These are phyloP conservation scores for Hepsetus odoe DNA, from an alignment of 2,113 vertebrate species.

Conservation along the genomic window DNA sequence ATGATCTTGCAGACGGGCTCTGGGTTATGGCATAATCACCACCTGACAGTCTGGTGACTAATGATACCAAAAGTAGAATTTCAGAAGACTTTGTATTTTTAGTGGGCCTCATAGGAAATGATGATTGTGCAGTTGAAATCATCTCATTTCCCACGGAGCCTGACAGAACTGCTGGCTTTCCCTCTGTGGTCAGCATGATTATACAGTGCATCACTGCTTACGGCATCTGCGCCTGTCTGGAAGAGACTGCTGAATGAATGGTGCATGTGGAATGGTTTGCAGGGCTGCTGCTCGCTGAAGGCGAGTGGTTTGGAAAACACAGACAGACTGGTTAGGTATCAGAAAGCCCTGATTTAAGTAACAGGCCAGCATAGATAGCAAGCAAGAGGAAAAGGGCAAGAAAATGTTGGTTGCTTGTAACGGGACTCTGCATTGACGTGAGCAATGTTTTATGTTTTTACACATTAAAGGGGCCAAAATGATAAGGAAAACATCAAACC, in stretches of 20 bases:
- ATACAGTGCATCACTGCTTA: constrained; percentile 16
- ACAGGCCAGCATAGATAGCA: neutral
- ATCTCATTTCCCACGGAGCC: constrained; percentile 20
- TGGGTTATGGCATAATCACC: constrained; percentile 31
- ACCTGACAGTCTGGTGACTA: constrained; percentile 35
- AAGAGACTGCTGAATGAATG: neutral
- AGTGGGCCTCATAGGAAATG: constrained; percentile 28
- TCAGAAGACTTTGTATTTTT: constrained; percentile 17
- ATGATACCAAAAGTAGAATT: constrained; percentile 9
- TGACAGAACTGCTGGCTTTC: constrained; percentile 11
- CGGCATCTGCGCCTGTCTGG: constrained; percentile 2
- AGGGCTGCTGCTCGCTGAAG: neutral
- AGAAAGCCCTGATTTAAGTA: neutral
- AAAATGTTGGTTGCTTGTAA: neutral
- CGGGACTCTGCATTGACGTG: neutral
- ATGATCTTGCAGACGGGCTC: constrained; percentile 7
- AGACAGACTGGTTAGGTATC: neutral
- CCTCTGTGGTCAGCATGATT: constrained; percentile 27
- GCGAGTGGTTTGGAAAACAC: neutral
- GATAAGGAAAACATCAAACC: neutral
- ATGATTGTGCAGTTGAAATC: constrained; percentile 38
- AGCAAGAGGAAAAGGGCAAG: neutral
- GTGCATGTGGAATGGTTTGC: neutral
- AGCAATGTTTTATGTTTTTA: neutral
- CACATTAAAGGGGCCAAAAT: neutral